Percentiles rank a stretch among this genome's conserved stretches.
Conservation (phyloP, 2,797 vertebrate genomes). For the Chrysocyon brachyurus region DNA sequence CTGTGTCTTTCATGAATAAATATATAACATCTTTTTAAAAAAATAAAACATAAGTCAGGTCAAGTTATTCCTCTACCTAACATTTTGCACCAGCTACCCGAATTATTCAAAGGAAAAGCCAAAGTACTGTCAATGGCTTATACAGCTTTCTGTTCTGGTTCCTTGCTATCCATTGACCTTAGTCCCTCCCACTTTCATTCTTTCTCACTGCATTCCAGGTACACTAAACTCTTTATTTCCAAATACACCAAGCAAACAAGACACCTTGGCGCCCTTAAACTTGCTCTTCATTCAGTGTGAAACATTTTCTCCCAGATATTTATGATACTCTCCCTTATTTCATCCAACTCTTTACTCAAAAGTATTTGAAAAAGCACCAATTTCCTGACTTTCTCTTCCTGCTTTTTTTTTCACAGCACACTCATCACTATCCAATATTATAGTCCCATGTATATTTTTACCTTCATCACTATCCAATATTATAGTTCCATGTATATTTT, state of each 20-base stretch:
- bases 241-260: not conserved
- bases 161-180: not conserved
- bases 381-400: not conserved
- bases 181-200: not conserved
- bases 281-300: not conserved
- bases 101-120: not conserved
- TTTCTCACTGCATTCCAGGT: not conserved
- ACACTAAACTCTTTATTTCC: not conserved
- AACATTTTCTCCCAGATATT: not conserved
- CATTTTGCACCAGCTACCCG: not conserved
- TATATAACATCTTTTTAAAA: no score
- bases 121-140: not conserved
- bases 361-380: constrained; percentile 12
- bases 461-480: no score
- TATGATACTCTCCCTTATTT: not conserved
- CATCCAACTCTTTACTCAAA: not conserved
- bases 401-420: not conserved
- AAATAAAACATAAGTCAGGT: not conserved
- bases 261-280: not conserved
- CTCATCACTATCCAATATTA: not conserved
- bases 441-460: not conserved
- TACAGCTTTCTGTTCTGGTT: not conserved
- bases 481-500: not conserved
- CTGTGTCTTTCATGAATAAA: no score
- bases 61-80: not conserved